Conservation (phyloP, 2,113 vertebrate genomes). For the Trichechus manatus region DNA sequence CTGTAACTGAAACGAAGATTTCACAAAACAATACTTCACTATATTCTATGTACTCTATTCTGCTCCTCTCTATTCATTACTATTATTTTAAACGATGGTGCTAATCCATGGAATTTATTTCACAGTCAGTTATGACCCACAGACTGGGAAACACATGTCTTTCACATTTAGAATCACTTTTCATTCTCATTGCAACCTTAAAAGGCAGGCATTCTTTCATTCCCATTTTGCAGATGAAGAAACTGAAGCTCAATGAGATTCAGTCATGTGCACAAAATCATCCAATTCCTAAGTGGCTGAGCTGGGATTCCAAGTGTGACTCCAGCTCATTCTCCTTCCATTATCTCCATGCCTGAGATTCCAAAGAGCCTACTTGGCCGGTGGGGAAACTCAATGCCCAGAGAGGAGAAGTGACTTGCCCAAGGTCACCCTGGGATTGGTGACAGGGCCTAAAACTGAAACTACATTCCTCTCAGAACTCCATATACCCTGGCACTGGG, state of each 20-base stretch:
- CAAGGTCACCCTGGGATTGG: background rate
- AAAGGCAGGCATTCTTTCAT: background rate
- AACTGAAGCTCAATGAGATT: background rate
- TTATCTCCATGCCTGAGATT: background rate
- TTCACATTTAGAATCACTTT: accelerated
- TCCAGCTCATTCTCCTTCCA: background rate
- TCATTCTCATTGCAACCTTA: too few relatives aligned
- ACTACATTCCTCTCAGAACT: background rate
- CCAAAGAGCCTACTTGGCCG: background rate
- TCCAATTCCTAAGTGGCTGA: background rate
- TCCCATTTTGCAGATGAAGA: background rate
- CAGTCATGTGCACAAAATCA: background rate
- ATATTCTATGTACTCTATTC: too few relatives aligned
- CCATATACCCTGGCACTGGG: too few relatives aligned
- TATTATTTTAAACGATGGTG: background rate
- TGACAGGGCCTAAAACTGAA: background rate
- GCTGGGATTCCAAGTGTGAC: background rate
- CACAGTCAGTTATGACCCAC: background rate
- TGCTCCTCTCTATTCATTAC: background rate
- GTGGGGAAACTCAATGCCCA: background rate
- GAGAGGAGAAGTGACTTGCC: background rate
- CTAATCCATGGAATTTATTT: background rate
- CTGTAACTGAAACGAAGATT: background rate
- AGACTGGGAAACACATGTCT: background rate
- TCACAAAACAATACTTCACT: background rate